Base-by-base conservation (phyloP, 2,113 vertebrate species). In the Ursus arctos region DNA sequence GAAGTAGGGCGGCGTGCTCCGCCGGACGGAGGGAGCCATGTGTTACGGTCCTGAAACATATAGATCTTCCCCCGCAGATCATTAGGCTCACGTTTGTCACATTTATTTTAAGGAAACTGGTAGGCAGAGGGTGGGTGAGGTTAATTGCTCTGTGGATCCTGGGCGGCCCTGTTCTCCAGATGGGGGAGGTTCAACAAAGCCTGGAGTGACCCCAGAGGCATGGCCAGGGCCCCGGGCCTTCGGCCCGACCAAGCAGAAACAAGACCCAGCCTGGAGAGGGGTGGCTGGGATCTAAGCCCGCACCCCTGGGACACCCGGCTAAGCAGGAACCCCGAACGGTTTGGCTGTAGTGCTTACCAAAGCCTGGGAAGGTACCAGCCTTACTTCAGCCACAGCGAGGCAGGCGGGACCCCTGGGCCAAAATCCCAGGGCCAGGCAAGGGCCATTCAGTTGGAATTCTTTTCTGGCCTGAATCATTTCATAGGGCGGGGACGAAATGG, bases 61-160 rank as follows among this genome's bases (percentile, higher is more conserved):
- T 98, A 98, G 84, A 97, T 98, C 98, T 98, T 98, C 94, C 91
- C 72, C 94, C 8, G 22, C n/a, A 88, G 97, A 95, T 95, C 98
- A 98, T 98, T 98, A 98, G 91, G 96, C 67, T 33, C 81, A 84
- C 6, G 94, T 87, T 91, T 98, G 98, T 98, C 98, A 98, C 98
- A 97, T 98, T 98, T 98, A 98, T 98, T 98, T 98, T 98, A 84
- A 98, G 98, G 98, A 98, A 98, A 59, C 98, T 63, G 82, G 97
- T 97, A 83, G 93, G 94, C 96, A 95, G 93, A 94, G 97, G 94
- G 94, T 97, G 97, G 95, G 85, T 36, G 98, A 97, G 97, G 98
- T 98, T 98, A 98, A 98, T 97, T 98, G 95, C 97, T 55, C 80
- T 47, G 24, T 55, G 83, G 97, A 97, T 92, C 57, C 95, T 13